Conservation (phyloP, 1,140 invertebrate species). For the Anoplophora glabripennis region DNA sequence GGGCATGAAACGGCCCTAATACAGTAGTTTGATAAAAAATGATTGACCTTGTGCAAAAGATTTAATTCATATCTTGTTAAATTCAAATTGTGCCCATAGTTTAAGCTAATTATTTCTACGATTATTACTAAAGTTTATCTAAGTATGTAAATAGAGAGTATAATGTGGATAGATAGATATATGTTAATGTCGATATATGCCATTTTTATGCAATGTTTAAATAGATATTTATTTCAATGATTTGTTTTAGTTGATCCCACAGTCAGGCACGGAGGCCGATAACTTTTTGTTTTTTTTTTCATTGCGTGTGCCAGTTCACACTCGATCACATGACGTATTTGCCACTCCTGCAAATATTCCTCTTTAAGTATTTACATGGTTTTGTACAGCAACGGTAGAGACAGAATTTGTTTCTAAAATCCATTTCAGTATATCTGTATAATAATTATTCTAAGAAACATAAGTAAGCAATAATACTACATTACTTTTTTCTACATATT, state of each 20-base stretch:
- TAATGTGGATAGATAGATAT: conserved; percentile 45
- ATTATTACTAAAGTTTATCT: conserved; percentile 42
- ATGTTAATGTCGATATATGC: conserved; percentile 36
- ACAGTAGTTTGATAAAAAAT: too few species aligned
- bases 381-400: too few species aligned
- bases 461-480: too few species aligned
- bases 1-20: too few species aligned
- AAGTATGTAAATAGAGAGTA: conserved; percentile 45
- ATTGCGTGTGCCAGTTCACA: conserved; percentile 46
- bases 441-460: too few species aligned
- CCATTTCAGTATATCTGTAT: too few species aligned
- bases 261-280: conserved; percentile 46
- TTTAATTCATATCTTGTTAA: conserved; percentile 31
- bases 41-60: conserved; percentile 36
- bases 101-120: conserved; percentile 48
- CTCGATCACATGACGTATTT: too few species aligned
- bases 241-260: conserved; percentile 51
- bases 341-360: too few species aligned
- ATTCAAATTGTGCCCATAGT: conserved; percentile 50
- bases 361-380: too few species aligned
- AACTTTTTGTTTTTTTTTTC: conserved; percentile 39
- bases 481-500: too few species aligned
- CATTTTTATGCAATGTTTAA: conserved; percentile 41
- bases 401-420: too few species aligned
- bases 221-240: conserved; percentile 46